Evolutionary conservation across 2,797 vertebrate genomes (phyloP), one percentile per base, ranked within the genome.

Genomic region (Falco rusticolus): DNA sequence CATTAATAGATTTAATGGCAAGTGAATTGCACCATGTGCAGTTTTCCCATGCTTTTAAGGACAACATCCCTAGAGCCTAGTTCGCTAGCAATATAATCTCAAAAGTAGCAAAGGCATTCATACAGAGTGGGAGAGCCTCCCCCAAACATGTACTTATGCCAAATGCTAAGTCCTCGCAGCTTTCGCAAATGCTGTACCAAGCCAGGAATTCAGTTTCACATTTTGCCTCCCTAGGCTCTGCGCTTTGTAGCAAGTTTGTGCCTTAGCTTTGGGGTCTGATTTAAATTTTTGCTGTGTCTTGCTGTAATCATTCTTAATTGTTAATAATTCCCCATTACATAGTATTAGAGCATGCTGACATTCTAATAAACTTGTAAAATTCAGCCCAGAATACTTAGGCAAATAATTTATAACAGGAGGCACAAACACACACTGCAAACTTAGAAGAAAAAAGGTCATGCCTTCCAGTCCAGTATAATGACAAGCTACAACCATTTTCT

Each of bases 291-390:
- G 33, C 57, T 57, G 68, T 68, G 37, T 65, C 68, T 92, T 69
- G 41, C 90, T 68, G 63, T 80, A 77, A 50, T 50, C 66, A 34
- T 68, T 68, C 56, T 59, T 92, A 74, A 71, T 92, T 87, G 71
- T 41, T 59, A 87, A 57, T 91, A 93, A 87, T 95, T 89, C 41
- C 82, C 45, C 51, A 54, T 71, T 85, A 83, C 17, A 15, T 33
- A 63, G 18, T 39, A 70, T 60, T 75, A 76, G 21, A 74, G 45
- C 37, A 39, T 48, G 41, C 69, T 87, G 71, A 24, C 57, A 68
- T 77, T 77, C 56, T 64, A 83, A 95, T 92, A 92, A 65, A 85
- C 78, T 77, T 92, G 60, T 85, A 83, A 94, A 89, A 93, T 70
- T 77, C 45, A 75, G 80, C 53, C 63, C 63, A 50, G 77, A 91